phyloP scores from a whole-genome alignment of 2,113 vertebrate species.

The Pantherophis guttatus region DNA sequence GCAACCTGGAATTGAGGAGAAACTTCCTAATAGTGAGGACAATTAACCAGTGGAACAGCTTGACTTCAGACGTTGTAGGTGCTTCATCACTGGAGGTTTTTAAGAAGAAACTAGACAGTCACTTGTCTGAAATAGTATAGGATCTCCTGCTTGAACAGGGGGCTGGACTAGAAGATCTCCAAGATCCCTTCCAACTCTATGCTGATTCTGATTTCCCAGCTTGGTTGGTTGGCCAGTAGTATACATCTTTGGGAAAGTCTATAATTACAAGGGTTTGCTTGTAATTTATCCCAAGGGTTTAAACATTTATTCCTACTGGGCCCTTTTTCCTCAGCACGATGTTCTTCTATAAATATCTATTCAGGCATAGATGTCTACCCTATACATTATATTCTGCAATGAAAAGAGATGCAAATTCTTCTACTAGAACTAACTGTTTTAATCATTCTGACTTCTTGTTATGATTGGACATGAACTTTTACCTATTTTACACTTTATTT shows the following conservation, averaged over 20 bases:
- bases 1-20: too few species aligned
- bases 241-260: background rate
- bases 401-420: background rate
- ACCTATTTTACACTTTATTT: background rate
- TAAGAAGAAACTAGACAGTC: too few species aligned
- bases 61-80: too few species aligned
- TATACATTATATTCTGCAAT: background rate
- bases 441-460: background rate
- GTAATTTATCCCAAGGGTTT: background rate
- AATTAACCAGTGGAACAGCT: too few species aligned
- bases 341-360: background rate
- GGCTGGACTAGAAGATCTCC: too few species aligned
- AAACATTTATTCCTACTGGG: background rate
- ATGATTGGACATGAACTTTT: background rate
- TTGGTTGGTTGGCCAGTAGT: background rate
- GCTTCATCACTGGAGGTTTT: too few species aligned
- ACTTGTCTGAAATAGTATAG: too few species aligned
- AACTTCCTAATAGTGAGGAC: too few species aligned
- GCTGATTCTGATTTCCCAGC: background rate
- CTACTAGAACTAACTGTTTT: background rate
- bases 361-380: background rate
- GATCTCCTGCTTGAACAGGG: too few species aligned
- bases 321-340: background rate
- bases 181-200: too few species aligned
- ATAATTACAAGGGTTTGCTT: background rate